Evolutionary conservation across 2,888 invertebrate species (phyloP), one percentile per base, ranked within the genome.

Genomic region (Hanleya hanleyi): DNA sequence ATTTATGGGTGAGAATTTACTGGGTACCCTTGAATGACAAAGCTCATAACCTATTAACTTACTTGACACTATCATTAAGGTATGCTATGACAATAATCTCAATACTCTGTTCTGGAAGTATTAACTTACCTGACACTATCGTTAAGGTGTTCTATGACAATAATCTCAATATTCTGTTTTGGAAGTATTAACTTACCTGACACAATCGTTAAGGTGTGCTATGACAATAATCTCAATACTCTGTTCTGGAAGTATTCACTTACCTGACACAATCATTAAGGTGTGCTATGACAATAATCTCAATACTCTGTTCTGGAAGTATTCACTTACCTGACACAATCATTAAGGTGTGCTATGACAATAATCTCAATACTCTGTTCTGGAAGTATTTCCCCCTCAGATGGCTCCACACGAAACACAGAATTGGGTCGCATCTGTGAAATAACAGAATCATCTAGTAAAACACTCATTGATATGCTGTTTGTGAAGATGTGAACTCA

Each of bases 191-290:
- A 50, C 69, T 70, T 79, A 88, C 88, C 84, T 86, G 72, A 89
- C 86, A 83, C 86, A 83, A 78, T 91, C 91, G 79, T 90, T 84
- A 5, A 90, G 82, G 76, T 85, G 81, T 3, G 90, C 90, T 47
- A 85, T 89, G 36, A 90, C 81, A 41, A 79, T 84, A 0, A 91
- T 70, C 38, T 85, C 83, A n/a, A 89, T 67, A 26, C 80, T 80
- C 32, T 84, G 82, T 71, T 90, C 88, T 12, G 91, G 86, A 7
- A 86, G 83, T 33, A 91, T 87, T 70, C 29, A 50, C 69, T 70
- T 79, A 88, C 88, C 84, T 86, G 72, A 89, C 86, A 83, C 86
- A 83, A 78, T 91, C 91, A 78, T 90, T 84, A 5, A 90, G 82
- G 76, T 85, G 81, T 3, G 90, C 90, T 47, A 85, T 89, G 36